phyloP scores from a whole-genome alignment of 2,888 invertebrate genomes.

The Euzophera pinguis region DNA sequence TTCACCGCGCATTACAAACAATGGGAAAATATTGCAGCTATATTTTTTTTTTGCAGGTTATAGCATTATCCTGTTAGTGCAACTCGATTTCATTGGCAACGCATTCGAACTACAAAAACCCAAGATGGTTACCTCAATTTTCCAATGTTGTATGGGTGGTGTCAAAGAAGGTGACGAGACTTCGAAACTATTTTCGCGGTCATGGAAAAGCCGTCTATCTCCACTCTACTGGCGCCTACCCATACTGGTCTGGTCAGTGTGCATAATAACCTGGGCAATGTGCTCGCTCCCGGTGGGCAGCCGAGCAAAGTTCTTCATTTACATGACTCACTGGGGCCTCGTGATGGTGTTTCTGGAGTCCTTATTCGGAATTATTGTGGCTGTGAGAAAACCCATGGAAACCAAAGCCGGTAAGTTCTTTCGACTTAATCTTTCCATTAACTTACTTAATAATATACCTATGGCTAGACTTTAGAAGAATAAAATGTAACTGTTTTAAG shows the following conservation, averaged over 20 bases:
- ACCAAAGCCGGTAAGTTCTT: slow-evolving; percentile 41
- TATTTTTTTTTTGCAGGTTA: slow-evolving; percentile 11
- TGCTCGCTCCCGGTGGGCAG: slow-evolving; percentile 59
- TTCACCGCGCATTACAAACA: background rate
- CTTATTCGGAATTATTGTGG: slow-evolving; percentile 56
- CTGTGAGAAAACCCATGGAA: slow-evolving; percentile 39
- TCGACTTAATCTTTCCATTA: slow-evolving; percentile 3
- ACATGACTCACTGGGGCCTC: slow-evolving; percentile 80
- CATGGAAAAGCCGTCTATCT: slow-evolving; percentile 46
- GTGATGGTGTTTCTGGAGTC: slow-evolving; percentile 58
- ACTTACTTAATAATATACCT: background rate
- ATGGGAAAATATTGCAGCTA: slow-evolving; percentile 11
- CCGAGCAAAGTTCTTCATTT: slow-evolving; percentile 67
- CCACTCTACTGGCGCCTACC: slow-evolving; percentile 65
- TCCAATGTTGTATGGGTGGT: slow-evolving; percentile 47
- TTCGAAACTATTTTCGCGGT: slow-evolving; percentile 49
- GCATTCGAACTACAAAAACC: background rate
- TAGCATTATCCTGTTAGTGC: slow-evolving; percentile 3
- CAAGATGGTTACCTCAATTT: background rate
- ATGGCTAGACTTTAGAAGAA: too few species aligned
- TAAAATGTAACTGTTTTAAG: too few species aligned
- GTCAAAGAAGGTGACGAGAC: slow-evolving; percentile 46
- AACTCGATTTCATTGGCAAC: background rate
- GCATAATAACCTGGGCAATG: slow-evolving; percentile 49
- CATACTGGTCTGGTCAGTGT: slow-evolving; percentile 56